Percentiles rank a stretch among this genome's conserved stretches.
Evolutionary conservation across 2,888 invertebrate species (phyloP).

Genomic region (Limenitis camilla): DNA sequence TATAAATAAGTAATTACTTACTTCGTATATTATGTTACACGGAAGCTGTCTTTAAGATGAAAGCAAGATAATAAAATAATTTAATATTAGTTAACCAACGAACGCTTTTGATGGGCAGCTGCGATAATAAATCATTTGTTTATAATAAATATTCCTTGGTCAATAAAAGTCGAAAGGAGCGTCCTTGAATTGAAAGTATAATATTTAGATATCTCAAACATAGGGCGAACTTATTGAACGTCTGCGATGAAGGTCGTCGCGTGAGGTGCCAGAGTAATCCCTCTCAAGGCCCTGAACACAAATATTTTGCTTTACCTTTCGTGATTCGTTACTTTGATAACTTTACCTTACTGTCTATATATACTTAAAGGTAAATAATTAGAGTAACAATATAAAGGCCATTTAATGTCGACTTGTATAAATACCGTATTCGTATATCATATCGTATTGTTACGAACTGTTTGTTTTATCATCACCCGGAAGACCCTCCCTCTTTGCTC

Average conservation of each 20-base stretch:
- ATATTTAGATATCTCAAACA: conserved; percentile 24
- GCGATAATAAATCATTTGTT: not conserved
- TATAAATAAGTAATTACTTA: too few species aligned
- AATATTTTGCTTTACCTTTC: not conserved
- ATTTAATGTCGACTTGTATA: too few species aligned
- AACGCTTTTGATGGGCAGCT: not conserved
- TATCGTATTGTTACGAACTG: not conserved
- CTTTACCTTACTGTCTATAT: too few species aligned
- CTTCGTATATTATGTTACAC: too few species aligned
- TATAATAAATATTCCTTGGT: conserved; percentile 4
- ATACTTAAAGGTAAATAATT: not conserved
- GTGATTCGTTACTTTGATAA: too few species aligned
- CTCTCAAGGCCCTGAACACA: conserved; percentile 7
- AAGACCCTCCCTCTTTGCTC: not conserved
- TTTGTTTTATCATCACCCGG: not conserved
- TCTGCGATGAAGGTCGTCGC: conserved; percentile 23
- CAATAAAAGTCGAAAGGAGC: conserved; percentile 32
- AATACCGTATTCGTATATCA: not conserved
- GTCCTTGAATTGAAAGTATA: conserved; percentile 41
- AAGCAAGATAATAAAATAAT: too few species aligned
- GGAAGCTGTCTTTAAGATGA: too few species aligned
- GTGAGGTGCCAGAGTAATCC: conserved; percentile 14
- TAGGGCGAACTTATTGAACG: conserved; percentile 50
- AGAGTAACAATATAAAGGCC: not conserved
- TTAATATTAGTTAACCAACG: too few species aligned